Percentiles rank a stretch among this genome's conserved stretches.
Conservation (phyloP, 92 coral and sea anemone species). For the Bergia sp. region DNA sequence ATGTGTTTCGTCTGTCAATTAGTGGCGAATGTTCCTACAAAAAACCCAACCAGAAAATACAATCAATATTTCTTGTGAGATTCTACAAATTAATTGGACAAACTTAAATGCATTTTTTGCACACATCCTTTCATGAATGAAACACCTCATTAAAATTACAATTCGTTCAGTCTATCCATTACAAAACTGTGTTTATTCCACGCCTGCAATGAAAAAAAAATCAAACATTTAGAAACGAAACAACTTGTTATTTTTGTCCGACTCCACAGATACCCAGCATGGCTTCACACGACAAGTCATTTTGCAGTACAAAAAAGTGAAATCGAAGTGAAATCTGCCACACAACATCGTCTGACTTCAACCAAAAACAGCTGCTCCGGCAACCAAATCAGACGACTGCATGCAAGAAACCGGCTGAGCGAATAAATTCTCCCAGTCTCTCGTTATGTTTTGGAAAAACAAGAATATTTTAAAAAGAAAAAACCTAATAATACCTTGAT, state of each 20-base stretch:
- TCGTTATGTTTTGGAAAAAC: no score
- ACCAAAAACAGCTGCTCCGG: slow-evolving; percentile 5
- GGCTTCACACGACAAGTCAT: background rate
- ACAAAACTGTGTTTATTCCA: background rate
- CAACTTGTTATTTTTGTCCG: background rate
- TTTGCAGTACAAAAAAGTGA: background rate
- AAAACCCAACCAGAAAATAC: background rate
- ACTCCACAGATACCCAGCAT: background rate
- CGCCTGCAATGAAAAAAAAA: background rate
- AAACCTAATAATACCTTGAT: background rate
- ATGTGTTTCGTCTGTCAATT: background rate
- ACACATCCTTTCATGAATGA: background rate
- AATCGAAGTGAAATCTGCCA: background rate
- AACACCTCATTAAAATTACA: background rate
- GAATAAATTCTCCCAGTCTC: background rate
- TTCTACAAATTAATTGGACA: slow-evolving; percentile 2
- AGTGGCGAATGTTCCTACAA: background rate
- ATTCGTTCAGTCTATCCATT: background rate
- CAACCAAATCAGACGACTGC: background rate
- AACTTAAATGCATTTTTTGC: background rate
- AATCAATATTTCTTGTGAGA: background rate
- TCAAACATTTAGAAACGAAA: background rate
- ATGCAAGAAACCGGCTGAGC: no score
- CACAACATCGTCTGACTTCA: background rate
- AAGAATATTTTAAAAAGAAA: background rate